phyloP scores from a whole-genome alignment of 2,113 vertebrate genomes.

The Pollimyrus isidori region DNA sequence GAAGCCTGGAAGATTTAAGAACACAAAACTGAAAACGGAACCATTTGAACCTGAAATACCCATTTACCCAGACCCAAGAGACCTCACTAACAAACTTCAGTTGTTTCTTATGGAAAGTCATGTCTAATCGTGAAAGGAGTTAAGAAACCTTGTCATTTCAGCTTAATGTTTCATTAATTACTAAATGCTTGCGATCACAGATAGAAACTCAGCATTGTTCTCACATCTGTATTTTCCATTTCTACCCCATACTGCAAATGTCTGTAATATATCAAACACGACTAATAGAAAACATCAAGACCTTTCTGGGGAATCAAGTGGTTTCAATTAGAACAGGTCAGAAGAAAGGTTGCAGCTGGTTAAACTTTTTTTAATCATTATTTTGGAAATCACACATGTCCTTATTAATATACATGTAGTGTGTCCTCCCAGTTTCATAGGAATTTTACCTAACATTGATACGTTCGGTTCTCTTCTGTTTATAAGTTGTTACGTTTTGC shows the following conservation, averaged over 20 bases:
- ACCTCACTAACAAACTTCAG: conserved; percentile 19
- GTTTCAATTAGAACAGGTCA: conserved; percentile 62
- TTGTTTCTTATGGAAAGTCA: conserved; percentile 32
- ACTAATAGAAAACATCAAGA: conserved; percentile 64
- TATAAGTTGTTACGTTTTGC: neutral
- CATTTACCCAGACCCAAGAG: conserved; percentile 19
- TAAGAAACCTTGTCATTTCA: conserved; percentile 46
- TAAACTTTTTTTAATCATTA: conserved; percentile 38
- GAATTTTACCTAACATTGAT: neutral
- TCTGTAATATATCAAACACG: conserved; percentile 64
- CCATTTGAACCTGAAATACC: conserved; percentile 15
- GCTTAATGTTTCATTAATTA: conserved; percentile 46
- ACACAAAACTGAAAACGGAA: neutral
- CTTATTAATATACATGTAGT: conserved; percentile 36
- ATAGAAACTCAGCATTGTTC: conserved; percentile 54
- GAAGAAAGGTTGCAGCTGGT: conserved; percentile 41
- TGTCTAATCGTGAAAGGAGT: conserved; percentile 44
- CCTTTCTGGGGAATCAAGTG: conserved; percentile 54
- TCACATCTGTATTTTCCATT: conserved; percentile 65
- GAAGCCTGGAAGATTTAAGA: neutral
- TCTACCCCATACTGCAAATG: conserved; percentile 56
- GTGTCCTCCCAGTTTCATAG: conserved; percentile 24
- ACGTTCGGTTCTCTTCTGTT: neutral
- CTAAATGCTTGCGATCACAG: conserved; percentile 50
- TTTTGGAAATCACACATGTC: conserved; percentile 40